Percentiles rank a stretch among this genome's conserved stretches.
These are phyloP conservation scores for Gasterosteus nipponicus DNA, from an alignment of 2,113 vertebrate species.

Conservation along the genomic window DNA sequence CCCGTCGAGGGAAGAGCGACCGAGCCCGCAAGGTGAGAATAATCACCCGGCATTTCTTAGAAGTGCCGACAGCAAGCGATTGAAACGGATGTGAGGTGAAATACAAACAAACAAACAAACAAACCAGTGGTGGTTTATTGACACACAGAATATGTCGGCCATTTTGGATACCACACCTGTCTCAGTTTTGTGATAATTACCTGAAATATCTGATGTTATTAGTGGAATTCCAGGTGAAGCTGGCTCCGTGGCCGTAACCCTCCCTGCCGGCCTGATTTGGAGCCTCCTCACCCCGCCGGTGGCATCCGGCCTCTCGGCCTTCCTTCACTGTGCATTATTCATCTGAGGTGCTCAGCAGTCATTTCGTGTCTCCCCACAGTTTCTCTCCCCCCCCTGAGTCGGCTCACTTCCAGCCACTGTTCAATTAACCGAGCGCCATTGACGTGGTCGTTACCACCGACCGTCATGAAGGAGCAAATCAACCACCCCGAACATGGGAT, in stretches of 20 bases:
- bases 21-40: constrained; percentile 62
- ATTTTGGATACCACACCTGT: neutral
- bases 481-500: neutral
- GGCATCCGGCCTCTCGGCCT: constrained; percentile 45
- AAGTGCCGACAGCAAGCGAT: too few species aligned
- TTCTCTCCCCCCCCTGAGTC: constrained; percentile 24
- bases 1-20: constrained; percentile 64
- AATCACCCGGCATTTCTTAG: too few species aligned
- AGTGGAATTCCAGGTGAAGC: neutral
- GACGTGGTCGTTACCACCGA: constrained; percentile 3
- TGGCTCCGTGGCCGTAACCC: constrained; percentile 36
- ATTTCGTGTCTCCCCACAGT: constrained; percentile 12
- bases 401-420: constrained; percentile 23
- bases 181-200: neutral
- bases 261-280: constrained; percentile 47
- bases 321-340: constrained; percentile 58
- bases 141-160: neutral
- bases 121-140: neutral
- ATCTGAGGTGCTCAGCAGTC: constrained; percentile 47
- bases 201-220: constrained; percentile 7
- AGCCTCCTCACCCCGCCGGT: constrained; percentile 40
- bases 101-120: too few species aligned
- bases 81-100: too few species aligned
- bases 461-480: neutral
- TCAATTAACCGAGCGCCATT: constrained; percentile 4